A percentile compares a stretch with the other conserved stretches of the same genome.
These are phyloP conservation scores for Pangasius larnaudii DNA, from an alignment of 2,797 vertebrate genomes.

Conservation along the genomic window DNA sequence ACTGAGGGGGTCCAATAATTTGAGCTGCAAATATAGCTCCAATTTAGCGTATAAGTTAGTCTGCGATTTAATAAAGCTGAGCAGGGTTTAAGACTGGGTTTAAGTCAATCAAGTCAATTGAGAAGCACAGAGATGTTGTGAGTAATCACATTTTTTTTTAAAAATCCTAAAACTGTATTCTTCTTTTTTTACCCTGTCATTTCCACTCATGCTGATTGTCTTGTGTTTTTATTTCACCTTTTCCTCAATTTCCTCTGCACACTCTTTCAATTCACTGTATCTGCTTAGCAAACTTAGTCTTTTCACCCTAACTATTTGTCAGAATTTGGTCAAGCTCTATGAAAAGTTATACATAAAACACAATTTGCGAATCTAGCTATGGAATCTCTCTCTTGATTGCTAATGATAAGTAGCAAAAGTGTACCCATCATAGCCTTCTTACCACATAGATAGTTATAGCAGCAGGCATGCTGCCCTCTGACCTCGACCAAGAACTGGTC, in stretches of 20 bases:
- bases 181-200: background rate
- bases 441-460: conserved; percentile 93
- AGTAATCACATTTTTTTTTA: background rate
- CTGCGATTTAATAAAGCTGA: background rate
- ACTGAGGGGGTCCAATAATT: too few relatives aligned
- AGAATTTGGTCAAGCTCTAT: background rate
- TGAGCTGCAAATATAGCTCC: background rate
- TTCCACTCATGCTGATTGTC: background rate
- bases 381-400: background rate
- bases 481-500: conserved; percentile 94
- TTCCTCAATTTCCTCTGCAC: background rate
- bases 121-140: background rate
- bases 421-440: conserved; percentile 6
- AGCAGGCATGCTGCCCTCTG: conserved; percentile 86
- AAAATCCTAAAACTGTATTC: background rate
- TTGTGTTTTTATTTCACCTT: background rate
- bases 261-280: background rate
- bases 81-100: background rate
- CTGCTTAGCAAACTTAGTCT: background rate
- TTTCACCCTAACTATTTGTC: background rate
- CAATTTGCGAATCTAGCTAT: background rate
- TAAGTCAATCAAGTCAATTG: background rate
- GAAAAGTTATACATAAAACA: background rate
- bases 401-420: background rate
- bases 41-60: background rate